phyloP scores from a whole-genome alignment of 2,797 vertebrate genomes.

The Sebastes umbrosus region DNA sequence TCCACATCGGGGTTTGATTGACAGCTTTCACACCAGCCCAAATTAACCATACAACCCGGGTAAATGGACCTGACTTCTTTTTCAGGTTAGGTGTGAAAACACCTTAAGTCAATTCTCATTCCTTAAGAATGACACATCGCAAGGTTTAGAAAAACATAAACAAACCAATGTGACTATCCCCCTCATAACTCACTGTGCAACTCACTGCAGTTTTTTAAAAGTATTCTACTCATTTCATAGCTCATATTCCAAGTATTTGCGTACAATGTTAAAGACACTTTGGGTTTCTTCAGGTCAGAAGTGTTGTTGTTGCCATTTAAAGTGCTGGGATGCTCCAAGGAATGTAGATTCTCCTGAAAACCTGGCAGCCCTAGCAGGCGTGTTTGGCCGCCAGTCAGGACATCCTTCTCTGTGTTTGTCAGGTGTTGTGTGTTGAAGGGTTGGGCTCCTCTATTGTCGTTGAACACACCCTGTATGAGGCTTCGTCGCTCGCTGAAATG shows the following conservation, averaged over 20 bases:
- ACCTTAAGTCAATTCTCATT: background rate
- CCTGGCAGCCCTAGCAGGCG: slow-evolving; percentile 10
- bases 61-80: too few species aligned
- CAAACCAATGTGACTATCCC: background rate
- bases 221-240: background rate
- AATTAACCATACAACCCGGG: background rate
- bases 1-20: fast-evolving
- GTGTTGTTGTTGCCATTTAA: background rate
- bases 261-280: background rate
- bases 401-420: slow-evolving; percentile 20
- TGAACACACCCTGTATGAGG: background rate
- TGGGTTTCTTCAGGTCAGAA: background rate
- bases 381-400: slow-evolving; percentile 35
- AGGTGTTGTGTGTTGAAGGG: slow-evolving; percentile 37
- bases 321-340: slow-evolving; percentile 12
- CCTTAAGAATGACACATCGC: background rate
- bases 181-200: background rate
- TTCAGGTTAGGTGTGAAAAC: background rate
- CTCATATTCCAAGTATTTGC: background rate
- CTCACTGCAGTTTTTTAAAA: background rate
- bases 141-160: background rate
- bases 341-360: slow-evolving; percentile 61
- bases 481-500: background rate
- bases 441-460: background rate
- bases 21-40: background rate